Base-by-base conservation (phyloP, 2,888 invertebrate genomes). In the Hedya salicella region DNA sequence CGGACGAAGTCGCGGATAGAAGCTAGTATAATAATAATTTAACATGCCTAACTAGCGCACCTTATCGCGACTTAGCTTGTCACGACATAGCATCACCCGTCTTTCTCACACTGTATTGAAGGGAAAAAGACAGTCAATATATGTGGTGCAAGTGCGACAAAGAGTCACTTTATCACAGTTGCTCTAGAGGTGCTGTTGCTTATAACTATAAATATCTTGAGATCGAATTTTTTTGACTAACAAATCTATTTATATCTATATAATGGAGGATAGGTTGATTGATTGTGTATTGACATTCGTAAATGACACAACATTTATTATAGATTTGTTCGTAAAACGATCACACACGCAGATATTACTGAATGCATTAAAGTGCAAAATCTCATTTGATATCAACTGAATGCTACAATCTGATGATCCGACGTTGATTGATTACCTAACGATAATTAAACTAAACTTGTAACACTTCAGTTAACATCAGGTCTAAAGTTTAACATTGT, bases 401-500 rank as follows among this genome's bases (percentile, higher is more conserved):
- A 46, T 25, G 9, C 11, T 36, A 36, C 11, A 36, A 2, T 48
- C 21, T 14, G 11, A 2, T 39, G 21, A 59, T 32, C 16, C 30
- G 66, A 66, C 54, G n/a, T 54, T 66, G 66, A 66, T 61, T 32
- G 42, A 66, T 66, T 40, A 49, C 11, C 9, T 30, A 48, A 14
- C 21, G 4, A 16, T 61, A 61, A 66, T 66, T 49, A 66, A 53
- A 53, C 30, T 60, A 60, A 61, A 61, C 66, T 66, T 54, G 60
- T 65, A 65, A 65, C 19, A 60, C 53, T 60, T 53, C 11, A 48
- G 39, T 48, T 16, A 48, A 14, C 17, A 46, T 17, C 19, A 32
- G 13, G 52, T 46, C 49, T 56, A 65, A 32, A 9, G 52, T 46
- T 56, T 56, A 65, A 57, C 50, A 54, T 67, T 62, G 67, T 57